Percentiles rank a stretch among this genome's conserved stretches.
Evolutionary conservation across 2,797 vertebrate species (phyloP).

Genomic region (Psittacula derbiana): DNA sequence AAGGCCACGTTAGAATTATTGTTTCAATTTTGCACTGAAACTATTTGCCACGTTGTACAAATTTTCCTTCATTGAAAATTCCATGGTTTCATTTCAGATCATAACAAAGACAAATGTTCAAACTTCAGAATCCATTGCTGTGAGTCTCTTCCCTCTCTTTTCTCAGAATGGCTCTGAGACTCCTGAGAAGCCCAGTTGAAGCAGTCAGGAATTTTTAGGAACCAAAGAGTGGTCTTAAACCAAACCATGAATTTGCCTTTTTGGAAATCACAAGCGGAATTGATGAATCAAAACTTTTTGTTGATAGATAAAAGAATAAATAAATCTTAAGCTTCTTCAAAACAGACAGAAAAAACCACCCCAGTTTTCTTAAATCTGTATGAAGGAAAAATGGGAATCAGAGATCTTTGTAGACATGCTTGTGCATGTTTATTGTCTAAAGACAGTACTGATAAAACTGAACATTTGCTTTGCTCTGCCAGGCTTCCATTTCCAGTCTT

Average conservation of each 20-base stretch:
- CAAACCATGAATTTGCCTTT: not conserved
- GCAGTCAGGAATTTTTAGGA: not conserved
- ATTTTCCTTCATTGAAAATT: slow-evolving; percentile 63
- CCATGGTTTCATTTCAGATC: slow-evolving; percentile 39
- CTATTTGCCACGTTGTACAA: slow-evolving; percentile 42
- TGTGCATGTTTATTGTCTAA: not conserved
- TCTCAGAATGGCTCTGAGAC: not conserved
- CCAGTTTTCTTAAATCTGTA: not conserved
- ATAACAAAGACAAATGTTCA: slow-evolving; percentile 44
- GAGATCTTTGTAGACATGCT: not conserved
- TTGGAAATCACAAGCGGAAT: not conserved
- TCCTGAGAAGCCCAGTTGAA: not conserved
- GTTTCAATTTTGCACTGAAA: slow-evolving; percentile 54
- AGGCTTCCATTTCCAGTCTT: not conserved
- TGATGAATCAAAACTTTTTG: not conserved
- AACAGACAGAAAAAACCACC: not conserved
- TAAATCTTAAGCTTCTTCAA: not conserved
- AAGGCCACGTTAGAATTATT: slow-evolving; percentile 63
- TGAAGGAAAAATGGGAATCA: not conserved
- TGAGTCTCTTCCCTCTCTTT: not conserved
- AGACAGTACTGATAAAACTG: not conserved
- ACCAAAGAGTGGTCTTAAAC: not conserved
- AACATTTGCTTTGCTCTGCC: not conserved
- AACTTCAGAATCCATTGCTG: not conserved
- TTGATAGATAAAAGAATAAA: not conserved